Evolutionary conservation across 1,140 invertebrate genomes (phyloP), one percentile per base, ranked within the genome.

Genomic region (Drosophila kanapiae): DNA sequence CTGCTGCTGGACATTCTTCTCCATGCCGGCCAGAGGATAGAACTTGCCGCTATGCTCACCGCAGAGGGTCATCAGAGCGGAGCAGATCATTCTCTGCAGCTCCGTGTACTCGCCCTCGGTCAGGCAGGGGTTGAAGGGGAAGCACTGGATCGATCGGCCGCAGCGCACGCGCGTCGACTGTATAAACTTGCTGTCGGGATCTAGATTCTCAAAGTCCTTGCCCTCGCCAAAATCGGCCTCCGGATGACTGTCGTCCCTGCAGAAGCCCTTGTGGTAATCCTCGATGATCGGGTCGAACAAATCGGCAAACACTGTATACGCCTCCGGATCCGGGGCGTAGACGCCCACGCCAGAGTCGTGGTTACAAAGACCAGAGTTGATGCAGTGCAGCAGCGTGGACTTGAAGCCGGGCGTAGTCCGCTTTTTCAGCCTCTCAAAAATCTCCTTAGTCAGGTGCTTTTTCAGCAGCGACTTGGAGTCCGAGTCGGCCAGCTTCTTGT

Each of bases 241-340:
- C 0, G 98, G 99, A 93, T 99, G 98, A 88, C 97, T 96, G 93
- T 97, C 96, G 68, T 95, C 96, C 92, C 97, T 96, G 94, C 96
- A 97, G 94, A 98, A 98, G 77, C 98, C 97, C 85, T 94, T 95
- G 93, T 99, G 98, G 94, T 99, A 99, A 86, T 99, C 98, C 84
- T 98, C 97, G 91, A 99, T 99, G 94, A 99, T 98, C 82, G 98
- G 98, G 94, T 99, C 97, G 88, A 99, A 99, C 48, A 99, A 94
- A 48, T 97, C 96, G 49, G 96, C 95, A 92, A 99, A 99, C 1
- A 97, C 94, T 61, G 95, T 95, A 94, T 99, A 99, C 14, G 97
- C 94, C 92, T 99, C 98, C 59, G 98, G 97, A 94, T 99, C 98
- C 8, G 98, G 97, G 42, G 98, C 98, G 86, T 99, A 99, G 93